These are phyloP conservation scores for Anguilla pacifica DNA, from an alignment of 2,797 vertebrate genomes.

Conservation along the genomic window DNA sequence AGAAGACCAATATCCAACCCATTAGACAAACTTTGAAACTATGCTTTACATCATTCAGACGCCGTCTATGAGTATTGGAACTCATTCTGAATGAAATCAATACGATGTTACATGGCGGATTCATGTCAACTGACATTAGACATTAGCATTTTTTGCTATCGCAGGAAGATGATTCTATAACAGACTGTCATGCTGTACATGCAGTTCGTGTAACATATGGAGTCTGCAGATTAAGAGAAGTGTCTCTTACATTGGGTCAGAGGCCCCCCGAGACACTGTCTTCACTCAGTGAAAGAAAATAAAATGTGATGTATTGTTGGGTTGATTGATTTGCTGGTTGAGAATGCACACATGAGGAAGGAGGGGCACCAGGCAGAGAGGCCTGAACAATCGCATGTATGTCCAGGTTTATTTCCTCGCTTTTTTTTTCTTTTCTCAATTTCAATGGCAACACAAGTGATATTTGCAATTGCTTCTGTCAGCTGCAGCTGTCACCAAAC, in stretches of 20 bases:
- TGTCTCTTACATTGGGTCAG: neutral
- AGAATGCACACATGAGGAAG: neutral
- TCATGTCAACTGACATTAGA: neutral
- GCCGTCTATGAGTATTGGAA: neutral
- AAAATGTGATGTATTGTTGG: neutral
- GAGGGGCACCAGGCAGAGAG: neutral
- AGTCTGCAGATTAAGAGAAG: neutral
- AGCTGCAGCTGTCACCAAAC: conserved; percentile 71
- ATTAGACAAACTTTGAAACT: neutral
- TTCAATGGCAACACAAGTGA: neutral
- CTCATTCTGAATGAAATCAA: neutral
- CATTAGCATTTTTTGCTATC: neutral
- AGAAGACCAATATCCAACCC: conserved; percentile 10
- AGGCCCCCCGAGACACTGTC: neutral
- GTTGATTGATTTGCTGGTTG: neutral
- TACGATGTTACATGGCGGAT: neutral
- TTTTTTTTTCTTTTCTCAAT: neutral
- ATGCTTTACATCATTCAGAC: neutral
- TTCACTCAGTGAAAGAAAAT: neutral
- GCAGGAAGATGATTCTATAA: neutral
- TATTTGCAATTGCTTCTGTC: conserved; percentile 39
- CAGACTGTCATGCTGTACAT: neutral
- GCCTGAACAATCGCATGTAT: neutral
- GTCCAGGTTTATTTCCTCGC: neutral
- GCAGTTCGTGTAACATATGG: neutral